Base-by-base conservation (phyloP, 2,797 vertebrate genomes). In the Allobates femoralis region DNA sequence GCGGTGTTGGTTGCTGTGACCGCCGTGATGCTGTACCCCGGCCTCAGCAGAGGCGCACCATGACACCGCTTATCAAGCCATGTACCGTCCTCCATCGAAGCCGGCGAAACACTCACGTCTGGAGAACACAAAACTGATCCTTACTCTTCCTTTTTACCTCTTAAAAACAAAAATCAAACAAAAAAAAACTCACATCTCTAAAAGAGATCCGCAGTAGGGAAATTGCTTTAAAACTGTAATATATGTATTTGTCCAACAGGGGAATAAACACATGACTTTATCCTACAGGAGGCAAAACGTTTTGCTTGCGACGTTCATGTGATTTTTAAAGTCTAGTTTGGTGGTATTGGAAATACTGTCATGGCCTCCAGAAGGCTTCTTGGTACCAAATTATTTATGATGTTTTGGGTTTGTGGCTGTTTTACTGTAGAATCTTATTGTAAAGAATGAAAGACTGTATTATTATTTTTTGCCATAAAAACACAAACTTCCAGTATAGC, bases 1-100 rank as follows among this genome's bases (percentile, higher is more conserved):
- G 98, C 96, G 89, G 97, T 97, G 94, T 96, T 99, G 96, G 97
- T 98, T 89, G 97, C 96, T 86, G 96, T 97, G 92, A 97, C 97
- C 88, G 97, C 97, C 89, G 96, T 96, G 89, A 95, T 99, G 94
- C 96, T 99, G 94, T 99, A 98, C 93, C 97, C 97, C 87, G 96
- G 96, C 94, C 92, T 98, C 91, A 96, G 96, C 94, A 98, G 96
- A 96, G 97, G 96, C 96, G 96, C 96, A 93, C 94, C 96, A 91
- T 99, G 96, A 96, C 93, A 93, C 89, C 90, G 91, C 93, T 92
- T 91, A 92, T 93, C 94, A 93, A 92, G 93, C 92, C 90, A 91
- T 94, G 93, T 93, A 94, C 94, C 93, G 90, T 93, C 93, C 94
- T 94, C 94, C 94, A 92, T 92, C 92, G 93, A 94, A 94, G 94